Evolutionary conservation across 2,797 vertebrate genomes (phyloP).

Genomic region (Mormyrops boulengeri): DNA sequence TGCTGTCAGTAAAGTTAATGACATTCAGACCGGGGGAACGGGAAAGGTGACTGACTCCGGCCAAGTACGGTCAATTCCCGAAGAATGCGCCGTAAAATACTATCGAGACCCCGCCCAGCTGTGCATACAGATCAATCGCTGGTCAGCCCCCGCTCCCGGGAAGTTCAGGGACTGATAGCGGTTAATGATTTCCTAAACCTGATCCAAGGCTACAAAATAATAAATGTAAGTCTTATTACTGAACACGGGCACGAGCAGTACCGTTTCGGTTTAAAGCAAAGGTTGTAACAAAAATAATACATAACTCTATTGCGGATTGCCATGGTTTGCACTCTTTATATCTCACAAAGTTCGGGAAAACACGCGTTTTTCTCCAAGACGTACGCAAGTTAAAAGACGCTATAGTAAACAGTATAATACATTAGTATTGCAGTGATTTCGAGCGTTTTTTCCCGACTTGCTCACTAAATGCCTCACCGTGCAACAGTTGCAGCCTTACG

Average conservation of each 20-base stretch:
- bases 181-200: neutral
- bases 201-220: neutral
- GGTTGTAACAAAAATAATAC: neutral
- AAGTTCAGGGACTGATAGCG: neutral
- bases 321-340: neutral
- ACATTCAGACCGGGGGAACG: neutral
- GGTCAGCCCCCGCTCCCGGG: neutral
- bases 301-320: neutral
- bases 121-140: neutral
- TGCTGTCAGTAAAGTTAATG: neutral
- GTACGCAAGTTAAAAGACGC: neutral
- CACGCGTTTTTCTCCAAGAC: neutral
- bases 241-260: neutral
- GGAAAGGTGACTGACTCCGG: neutral
- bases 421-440: neutral
- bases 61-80: neutral
- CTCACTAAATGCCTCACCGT: slow-evolving; percentile 58
- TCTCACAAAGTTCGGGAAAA: neutral
- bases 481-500: slow-evolving; percentile 53
- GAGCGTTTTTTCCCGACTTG: neutral
- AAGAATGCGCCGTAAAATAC: neutral
- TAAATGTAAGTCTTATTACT: neutral
- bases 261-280: neutral
- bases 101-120: neutral
- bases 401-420: neutral